Evolutionary conservation across 2,888 invertebrate species (phyloP), one percentile per base, ranked within the genome.

Genomic region (Odontothrips loti): DNA sequence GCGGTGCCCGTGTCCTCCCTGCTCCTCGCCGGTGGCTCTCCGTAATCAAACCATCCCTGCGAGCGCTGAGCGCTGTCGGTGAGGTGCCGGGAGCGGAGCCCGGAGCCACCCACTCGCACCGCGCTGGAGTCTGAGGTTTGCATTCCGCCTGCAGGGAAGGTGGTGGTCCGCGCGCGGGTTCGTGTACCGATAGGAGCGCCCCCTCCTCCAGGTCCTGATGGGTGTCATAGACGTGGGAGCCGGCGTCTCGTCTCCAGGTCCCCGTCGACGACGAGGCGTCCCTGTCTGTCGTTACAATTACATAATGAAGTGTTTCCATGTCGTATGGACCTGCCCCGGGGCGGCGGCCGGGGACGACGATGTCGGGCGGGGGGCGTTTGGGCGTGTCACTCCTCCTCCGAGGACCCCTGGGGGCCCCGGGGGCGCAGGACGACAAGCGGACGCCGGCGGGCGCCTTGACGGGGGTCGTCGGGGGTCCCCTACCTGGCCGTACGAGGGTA

Each of bases 381-480:
- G 48, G 89, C 89, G 85, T 88, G 89, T n/a, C 83, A 88, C 82
- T 89, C 90, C 6, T 89, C 89, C 2, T 84, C 89, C 75, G 89
- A 89, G 20, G 89, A 43, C 34, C 34, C 34, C 34, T 6, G 34
- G 6, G 34, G 34, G 34, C 89, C 27, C 89, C 89, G 34, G 15
- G 89, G 89, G 1, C 89, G 89, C 89, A 10, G 89, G 89, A 51
- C 58, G 17, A 43, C 34, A 43, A n/a, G 34, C 34, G 6, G 34
- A 43, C 34, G 34, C 34, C 34, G 34, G 34, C 34, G 34, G 34
- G 6, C 34, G 80, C 87, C 89, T 75, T 88, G 89, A 0, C 89
- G 89, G 6, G 89, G 89, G 15, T 85, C 88, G 34, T 43, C 34
- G 34, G 89, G 89, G 84, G 89, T 89, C 63, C 80, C 81, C 81